phyloP scores from a whole-genome alignment of 1,140 invertebrate genomes.

The Matsumurasca onukii region DNA sequence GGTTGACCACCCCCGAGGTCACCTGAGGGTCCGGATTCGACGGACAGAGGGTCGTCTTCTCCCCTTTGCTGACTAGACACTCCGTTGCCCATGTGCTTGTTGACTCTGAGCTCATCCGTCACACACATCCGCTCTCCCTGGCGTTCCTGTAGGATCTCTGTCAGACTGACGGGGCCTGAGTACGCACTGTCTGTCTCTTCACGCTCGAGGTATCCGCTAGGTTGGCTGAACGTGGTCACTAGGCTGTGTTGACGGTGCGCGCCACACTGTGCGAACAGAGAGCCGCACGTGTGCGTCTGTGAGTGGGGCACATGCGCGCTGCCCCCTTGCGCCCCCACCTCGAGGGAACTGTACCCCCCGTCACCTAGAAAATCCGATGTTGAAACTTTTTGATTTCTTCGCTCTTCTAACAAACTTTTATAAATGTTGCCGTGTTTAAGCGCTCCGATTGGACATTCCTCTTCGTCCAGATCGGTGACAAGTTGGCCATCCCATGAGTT shows the following conservation, averaged over 20 bases:
- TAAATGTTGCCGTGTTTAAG: neutral
- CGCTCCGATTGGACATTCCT: neutral
- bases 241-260: conserved; percentile 33
- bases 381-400: conserved; percentile 7
- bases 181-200: conserved; percentile 22
- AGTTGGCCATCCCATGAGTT: neutral
- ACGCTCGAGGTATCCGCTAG: conserved; percentile 39
- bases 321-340: neutral
- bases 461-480: neutral
- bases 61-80: conserved; percentile 37
- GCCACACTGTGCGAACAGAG: conserved; percentile 47
- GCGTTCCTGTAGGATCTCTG: conserved; percentile 42
- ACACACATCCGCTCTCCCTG: conserved; percentile 23
- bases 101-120: conserved; percentile 41
- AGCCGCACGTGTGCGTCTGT: conserved; percentile 47
- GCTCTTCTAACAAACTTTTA: conserved; percentile 6
- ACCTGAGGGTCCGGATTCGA: neutral
- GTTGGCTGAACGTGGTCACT: conserved; percentile 44
- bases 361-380: neutral
- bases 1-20: conserved; percentile 42
- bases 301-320: neutral
- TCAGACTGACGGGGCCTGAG: conserved; percentile 42
- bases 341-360: too few relatives aligned
- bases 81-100: conserved; percentile 48
- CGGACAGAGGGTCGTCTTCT: conserved; percentile 33